Base-by-base conservation (phyloP, 2,797 vertebrate genomes). In the Melanotaenia boesemani region DNA sequence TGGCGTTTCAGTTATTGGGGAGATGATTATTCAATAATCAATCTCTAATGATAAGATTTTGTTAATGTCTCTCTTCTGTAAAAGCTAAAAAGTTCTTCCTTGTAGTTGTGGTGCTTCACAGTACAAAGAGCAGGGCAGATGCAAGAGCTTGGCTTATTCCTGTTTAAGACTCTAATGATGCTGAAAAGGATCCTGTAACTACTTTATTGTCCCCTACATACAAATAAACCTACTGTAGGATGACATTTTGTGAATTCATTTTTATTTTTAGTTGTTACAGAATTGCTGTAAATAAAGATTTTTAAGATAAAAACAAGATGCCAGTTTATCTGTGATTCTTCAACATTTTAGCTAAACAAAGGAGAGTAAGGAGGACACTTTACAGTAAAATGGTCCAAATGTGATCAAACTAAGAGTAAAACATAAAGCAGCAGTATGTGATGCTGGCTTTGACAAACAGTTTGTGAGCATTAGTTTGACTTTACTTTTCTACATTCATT, bases 51-150 rank as follows among this genome's bases (percentile, higher is more conserved):
- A 4, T 13, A 16, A 13, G 46, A 44, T 64, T 70, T 70, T 20
- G 30, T 54, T 15, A 9, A 36, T 39, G 58, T 68, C 12, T 12
- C 32, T 62, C 6, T 57, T 16, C 22, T n/a, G 1, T 24, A 30
- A 52, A 65, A 62, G 30, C 3, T 22, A 54, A 37, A 24, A 44
- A 32, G 10, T 20, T n/a, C 11, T 46, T 34, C 34, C 18, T 76
- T 55, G 15, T 60, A 5, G 56, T 26, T 70, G n/a, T 37, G 18
- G 5, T 32, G 18, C 5, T 20, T 55, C 24, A 24, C 61, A 74
- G 26, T 62, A 48, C 7, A 74, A 56, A 22, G 22, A 70, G 22
- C 50, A 26, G 44, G 60, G 55, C 50, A 60, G 67, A 66, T 76
- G 57, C 55, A 65, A 2, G 36, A 72, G 48, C n/a, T 52, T 52